Conservation (phyloP, 2,888 invertebrate species). For the Pseudolycoriella hygida region DNA sequence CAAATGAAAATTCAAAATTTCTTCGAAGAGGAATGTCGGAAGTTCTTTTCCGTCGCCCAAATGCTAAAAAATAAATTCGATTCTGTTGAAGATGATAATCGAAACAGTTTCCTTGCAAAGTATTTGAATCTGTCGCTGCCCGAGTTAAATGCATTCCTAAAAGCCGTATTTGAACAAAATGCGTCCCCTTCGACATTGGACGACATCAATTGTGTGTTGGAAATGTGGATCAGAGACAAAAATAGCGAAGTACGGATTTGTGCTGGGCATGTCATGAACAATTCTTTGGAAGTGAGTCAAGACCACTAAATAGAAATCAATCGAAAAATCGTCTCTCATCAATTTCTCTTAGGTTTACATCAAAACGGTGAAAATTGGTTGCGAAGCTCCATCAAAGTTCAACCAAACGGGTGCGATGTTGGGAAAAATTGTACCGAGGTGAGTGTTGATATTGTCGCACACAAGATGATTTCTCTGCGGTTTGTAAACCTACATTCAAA, state of each 20-base stretch:
- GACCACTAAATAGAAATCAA: slow-evolving; percentile 12
- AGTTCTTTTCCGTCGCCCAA: slow-evolving; percentile 39
- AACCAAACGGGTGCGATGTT: slow-evolving; percentile 54
- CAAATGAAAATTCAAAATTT: slow-evolving; percentile 44
- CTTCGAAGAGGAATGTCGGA: slow-evolving; percentile 40
- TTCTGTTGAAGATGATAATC: slow-evolving; percentile 36
- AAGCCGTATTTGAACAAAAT: slow-evolving; percentile 47
- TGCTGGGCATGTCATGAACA: slow-evolving; percentile 29
- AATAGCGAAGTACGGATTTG: slow-evolving; percentile 50
- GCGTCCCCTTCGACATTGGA: slow-evolving; percentile 53
- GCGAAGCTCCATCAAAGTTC: slow-evolving; percentile 55
- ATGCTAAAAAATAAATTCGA: slow-evolving; percentile 40
- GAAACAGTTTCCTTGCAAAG: slow-evolving; percentile 39
- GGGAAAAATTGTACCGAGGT: slow-evolving; percentile 47
- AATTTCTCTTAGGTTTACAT: slow-evolving; percentile 30
- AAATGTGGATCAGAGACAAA: slow-evolving; percentile 47
- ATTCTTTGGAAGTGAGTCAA: slow-evolving; percentile 19
- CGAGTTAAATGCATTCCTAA: slow-evolving; percentile 43
- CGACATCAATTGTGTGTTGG: slow-evolving; percentile 46
- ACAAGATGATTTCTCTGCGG: too few species aligned
- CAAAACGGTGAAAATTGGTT: slow-evolving; percentile 52
- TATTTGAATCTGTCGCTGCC: slow-evolving; percentile 39
- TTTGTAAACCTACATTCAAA: too few species aligned
- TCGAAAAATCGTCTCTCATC: slow-evolving; percentile 19
- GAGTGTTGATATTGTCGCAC: too few species aligned